phyloP scores from a whole-genome alignment of 2,797 vertebrate species.

The Okamejei kenojei region DNA sequence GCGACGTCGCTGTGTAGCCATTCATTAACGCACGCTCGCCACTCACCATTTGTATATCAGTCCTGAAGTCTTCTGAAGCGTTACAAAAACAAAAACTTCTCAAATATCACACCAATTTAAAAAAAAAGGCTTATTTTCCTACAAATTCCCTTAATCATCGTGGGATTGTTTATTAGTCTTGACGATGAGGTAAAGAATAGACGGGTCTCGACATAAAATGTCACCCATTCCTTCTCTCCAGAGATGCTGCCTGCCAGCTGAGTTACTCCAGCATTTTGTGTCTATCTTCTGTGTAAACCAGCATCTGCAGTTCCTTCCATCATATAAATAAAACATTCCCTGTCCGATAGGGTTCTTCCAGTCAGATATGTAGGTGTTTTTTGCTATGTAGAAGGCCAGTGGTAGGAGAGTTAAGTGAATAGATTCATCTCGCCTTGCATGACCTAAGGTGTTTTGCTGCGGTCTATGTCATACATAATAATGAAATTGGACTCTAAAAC shows the following conservation, averaged over 20 bases:
- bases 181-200: no score
- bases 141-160: not conserved
- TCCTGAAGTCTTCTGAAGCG: not conserved
- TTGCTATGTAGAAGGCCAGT: not conserved
- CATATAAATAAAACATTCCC: no score
- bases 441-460: no score
- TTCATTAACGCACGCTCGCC: not conserved
- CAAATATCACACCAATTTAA: not conserved
- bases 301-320: no score
- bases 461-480: no score
- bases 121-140: not conserved
- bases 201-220: no score
- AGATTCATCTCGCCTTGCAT: not conserved
- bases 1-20: not conserved
- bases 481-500: not conserved
- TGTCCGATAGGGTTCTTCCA: not conserved
- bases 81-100: not conserved
- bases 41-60: not conserved
- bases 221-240: no score
- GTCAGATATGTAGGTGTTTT: not conserved
- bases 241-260: no score
- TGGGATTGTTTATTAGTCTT: not conserved
- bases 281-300: no score
- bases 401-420: not conserved
- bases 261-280: no score